These are phyloP conservation scores for Hemiprocne comata DNA, from an alignment of 2,113 vertebrate species.

Conservation along the genomic window DNA sequence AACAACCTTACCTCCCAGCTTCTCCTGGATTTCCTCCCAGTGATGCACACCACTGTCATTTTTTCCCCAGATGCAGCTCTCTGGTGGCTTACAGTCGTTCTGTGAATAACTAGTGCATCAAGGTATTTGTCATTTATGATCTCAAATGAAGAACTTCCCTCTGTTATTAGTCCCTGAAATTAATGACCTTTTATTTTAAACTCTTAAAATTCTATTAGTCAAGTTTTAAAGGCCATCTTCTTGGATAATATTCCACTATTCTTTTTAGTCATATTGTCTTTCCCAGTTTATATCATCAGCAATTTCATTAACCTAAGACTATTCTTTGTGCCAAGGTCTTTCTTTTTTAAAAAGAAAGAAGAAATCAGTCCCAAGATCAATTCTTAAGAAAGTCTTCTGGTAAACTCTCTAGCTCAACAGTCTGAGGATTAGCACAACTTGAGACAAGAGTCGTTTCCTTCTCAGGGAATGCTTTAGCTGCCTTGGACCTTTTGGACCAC, in stretches of 20 bases:
- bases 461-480: not conserved
- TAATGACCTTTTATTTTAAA: not conserved
- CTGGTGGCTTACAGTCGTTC: not conserved
- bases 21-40: not conserved
- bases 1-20: not conserved
- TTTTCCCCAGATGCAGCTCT: not conserved
- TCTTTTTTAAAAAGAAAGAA: not conserved
- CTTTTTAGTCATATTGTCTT: not conserved
- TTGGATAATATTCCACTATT: not conserved
- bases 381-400: not conserved
- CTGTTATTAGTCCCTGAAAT: not conserved
- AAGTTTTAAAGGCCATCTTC: not conserved
- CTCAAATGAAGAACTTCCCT: not conserved
- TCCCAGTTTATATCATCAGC: not conserved
- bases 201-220: not conserved
- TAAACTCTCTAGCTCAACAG: not conserved
- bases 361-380: not conserved
- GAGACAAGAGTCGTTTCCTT: not conserved
- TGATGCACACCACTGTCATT: not conserved
- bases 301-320: not conserved
- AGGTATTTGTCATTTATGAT: not conserved
- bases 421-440: not conserved
- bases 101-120: not conserved
- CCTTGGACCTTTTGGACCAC: not conserved
- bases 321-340: not conserved